A percentile compares a stretch with the other conserved stretches of the same genome.
Conservation (phyloP, 2,113 vertebrate species). For the Himantopus leucocephalus region DNA sequence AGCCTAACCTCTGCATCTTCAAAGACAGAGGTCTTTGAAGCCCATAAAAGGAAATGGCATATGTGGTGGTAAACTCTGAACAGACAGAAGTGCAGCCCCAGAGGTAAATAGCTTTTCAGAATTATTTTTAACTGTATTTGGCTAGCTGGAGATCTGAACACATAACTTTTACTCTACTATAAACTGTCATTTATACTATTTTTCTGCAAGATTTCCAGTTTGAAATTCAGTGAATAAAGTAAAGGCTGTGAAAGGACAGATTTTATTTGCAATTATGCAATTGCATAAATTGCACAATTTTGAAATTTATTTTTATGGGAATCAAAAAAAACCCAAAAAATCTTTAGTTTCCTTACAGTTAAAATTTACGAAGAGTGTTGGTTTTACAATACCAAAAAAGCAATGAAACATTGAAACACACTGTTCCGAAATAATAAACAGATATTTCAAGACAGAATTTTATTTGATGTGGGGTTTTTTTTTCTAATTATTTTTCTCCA, state of each 20-base stretch:
- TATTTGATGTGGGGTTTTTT: neutral
- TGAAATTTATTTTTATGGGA: neutral
- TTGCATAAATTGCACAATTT: neutral
- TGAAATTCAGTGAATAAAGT: neutral
- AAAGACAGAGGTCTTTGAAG: constrained; percentile 14
- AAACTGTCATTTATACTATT: neutral
- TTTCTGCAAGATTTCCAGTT: constrained; percentile 5
- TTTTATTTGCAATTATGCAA: neutral
- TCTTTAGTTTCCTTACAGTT: neutral
- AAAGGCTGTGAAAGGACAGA: neutral
- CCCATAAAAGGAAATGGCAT: neutral
- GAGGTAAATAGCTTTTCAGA: constrained; percentile 10
- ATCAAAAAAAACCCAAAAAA: neutral
- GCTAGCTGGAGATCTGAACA: neutral
- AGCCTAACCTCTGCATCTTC: neutral
- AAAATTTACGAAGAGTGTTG: neutral
- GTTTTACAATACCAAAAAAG: neutral
- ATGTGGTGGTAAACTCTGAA: neutral
- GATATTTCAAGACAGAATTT: neutral
- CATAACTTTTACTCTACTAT: neutral
- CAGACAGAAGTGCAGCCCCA: neutral
- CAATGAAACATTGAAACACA: neutral
- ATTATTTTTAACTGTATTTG: constrained; percentile 25
- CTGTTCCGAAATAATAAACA: neutral
- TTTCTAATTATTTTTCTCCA: neutral